Evolutionary conservation across 2,113 vertebrate genomes (phyloP).

Genomic region (Geococcyx californianus): DNA sequence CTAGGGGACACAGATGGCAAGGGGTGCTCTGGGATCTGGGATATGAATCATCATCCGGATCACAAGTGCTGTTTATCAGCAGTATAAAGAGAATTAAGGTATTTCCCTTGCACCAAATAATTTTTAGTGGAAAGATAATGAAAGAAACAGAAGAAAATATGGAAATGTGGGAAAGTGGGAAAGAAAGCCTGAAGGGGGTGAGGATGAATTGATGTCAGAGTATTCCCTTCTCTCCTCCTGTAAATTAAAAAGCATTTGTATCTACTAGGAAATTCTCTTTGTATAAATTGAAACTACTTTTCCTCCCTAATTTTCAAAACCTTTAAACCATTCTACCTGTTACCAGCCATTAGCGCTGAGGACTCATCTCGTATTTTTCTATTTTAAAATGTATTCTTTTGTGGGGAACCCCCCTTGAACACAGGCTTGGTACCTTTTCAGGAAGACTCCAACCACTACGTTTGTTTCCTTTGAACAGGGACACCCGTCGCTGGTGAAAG

Average conservation of each 20-base stretch:
- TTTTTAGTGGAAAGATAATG: background rate
- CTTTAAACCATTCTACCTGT: background rate
- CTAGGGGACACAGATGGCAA: background rate
- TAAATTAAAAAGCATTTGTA: no score
- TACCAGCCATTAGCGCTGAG: background rate
- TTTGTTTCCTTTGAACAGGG: constrained; percentile 78
- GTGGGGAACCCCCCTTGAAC: background rate
- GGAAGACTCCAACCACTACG: background rate
- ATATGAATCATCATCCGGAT: background rate
- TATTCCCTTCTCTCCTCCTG: background rate
- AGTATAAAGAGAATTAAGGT: background rate
- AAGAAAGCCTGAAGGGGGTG: background rate
- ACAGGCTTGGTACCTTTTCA: background rate
- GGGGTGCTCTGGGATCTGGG: background rate
- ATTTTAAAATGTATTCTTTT: background rate
- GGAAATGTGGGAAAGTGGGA: background rate
- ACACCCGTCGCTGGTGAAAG: constrained; percentile 90
- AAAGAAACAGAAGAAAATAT: background rate
- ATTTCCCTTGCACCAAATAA: background rate
- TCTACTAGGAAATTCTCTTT: no score
- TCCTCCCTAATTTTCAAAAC: background rate
- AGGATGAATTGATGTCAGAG: background rate
- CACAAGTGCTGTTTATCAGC: background rate
- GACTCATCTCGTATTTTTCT: background rate
- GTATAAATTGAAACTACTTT: background rate